Evolutionary conservation across 2,797 vertebrate species (phyloP).

Genomic region (Acipenser transmontanus): DNA sequence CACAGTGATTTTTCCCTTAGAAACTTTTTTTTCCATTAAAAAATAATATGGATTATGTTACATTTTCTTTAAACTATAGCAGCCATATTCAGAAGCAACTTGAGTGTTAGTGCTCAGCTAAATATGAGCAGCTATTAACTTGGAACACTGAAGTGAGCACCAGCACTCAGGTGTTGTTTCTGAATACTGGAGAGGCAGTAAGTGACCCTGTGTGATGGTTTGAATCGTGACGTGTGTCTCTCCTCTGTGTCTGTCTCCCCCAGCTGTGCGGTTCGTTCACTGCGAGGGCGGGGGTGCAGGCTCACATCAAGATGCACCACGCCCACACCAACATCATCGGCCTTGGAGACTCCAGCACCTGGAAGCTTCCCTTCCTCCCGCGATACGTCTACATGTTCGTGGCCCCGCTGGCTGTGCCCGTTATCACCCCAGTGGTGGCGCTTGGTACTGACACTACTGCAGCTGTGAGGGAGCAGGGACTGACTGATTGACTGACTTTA

Average conservation of each 20-base stretch:
- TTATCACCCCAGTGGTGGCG: conserved; percentile 79
- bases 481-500: not conserved
- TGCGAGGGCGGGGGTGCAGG: conserved; percentile 54
- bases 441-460: conserved; percentile 51
- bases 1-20: no score
- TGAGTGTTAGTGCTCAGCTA: not conserved
- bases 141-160: not conserved
- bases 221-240: not conserved
- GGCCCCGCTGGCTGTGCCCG: conserved; percentile 68
- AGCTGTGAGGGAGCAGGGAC: not conserved
- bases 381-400: conserved; percentile 80
- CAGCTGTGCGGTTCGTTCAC: conserved; percentile 85
- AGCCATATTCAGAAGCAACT: no score
- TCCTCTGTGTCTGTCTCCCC: not conserved
- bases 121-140: not conserved
- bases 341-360: conserved; percentile 86
- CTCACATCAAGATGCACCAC: conserved; percentile 86
- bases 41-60: no score
- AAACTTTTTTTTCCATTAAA: no score
- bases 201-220: not conserved
- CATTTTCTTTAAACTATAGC: no score
- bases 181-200: no score
- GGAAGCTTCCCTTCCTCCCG: conserved; percentile 77
- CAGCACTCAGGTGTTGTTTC: not conserved
- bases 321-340: conserved; percentile 84